These are phyloP conservation scores for Meloidogyne exigua DNA, from an alignment of 1,140 invertebrate genomes.

Conservation along the genomic window DNA sequence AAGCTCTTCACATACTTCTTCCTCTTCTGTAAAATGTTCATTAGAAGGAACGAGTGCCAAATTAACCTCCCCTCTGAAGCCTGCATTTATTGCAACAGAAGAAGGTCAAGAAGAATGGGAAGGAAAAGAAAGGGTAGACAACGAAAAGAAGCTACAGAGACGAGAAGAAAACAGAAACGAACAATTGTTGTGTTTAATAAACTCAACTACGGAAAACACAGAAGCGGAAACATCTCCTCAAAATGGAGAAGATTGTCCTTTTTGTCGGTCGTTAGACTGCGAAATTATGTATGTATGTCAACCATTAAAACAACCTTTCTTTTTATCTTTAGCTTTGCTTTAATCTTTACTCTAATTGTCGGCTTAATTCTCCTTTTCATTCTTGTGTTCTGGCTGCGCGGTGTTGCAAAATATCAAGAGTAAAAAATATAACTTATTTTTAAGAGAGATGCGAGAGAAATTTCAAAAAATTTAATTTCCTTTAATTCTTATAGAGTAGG, in stretches of 20 bases:
- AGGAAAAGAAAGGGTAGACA: background rate
- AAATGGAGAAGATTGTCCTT: conserved; percentile 47
- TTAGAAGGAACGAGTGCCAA: background rate
- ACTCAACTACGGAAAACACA: background rate
- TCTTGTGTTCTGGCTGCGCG: conserved; percentile 62
- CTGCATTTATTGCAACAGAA: background rate
- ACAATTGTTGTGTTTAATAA: background rate
- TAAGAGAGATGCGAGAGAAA: background rate
- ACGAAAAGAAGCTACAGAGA: background rate
- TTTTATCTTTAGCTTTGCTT: conserved; percentile 45
- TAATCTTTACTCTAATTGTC: conserved; percentile 59
- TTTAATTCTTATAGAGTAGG: too few relatives aligned
- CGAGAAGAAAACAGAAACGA: background rate
- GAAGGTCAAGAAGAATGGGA: background rate
- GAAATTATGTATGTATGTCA: conserved; percentile 50
- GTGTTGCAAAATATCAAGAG: conserved; percentile 62
- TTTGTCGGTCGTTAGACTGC: conserved; percentile 61
- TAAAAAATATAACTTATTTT: conserved; percentile 42
- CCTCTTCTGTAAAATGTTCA: background rate
- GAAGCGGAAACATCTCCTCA: background rate
- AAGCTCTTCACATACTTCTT: background rate
- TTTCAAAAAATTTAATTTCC: background rate
- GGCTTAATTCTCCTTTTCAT: conserved; percentile 57
- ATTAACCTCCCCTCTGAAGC: conserved; percentile 5
- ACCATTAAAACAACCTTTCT: background rate